phyloP scores from a whole-genome alignment of 2,888 invertebrate genomes.

The Oxytorus armatus region DNA sequence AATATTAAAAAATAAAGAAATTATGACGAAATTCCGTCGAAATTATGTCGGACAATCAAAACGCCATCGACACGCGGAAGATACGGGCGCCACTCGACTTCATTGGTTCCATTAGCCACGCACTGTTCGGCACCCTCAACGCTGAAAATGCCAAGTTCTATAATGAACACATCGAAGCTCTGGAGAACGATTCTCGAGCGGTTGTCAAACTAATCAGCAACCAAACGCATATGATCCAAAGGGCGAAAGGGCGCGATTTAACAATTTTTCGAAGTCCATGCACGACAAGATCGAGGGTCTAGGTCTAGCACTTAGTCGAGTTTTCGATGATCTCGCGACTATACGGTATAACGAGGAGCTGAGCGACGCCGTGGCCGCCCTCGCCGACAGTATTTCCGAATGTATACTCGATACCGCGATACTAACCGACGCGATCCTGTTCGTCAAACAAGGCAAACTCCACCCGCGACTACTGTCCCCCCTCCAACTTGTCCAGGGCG shows the following conservation, averaged over 20 bases:
- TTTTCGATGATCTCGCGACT: too few species aligned
- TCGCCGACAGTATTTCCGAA: not conserved
- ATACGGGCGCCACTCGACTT: slow-evolving; percentile 24
- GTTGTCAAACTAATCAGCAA: slow-evolving; percentile 3
- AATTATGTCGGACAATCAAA: too few species aligned
- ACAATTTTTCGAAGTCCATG: not conserved
- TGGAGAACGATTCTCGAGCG: slow-evolving; percentile 17
- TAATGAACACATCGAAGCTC: slow-evolving; percentile 1
- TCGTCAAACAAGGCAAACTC: slow-evolving; percentile 17
- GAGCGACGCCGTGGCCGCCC: slow-evolving; percentile 5
- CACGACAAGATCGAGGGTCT: too few species aligned
- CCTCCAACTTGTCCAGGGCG: not conserved
- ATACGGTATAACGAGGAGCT: not conserved
- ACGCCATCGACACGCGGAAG: not conserved
- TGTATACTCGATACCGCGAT: slow-evolving; percentile 12
- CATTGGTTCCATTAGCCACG: slow-evolving; percentile 5
- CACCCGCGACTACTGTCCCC: not conserved
- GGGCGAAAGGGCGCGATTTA: not conserved
- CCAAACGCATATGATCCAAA: slow-evolving; percentile 24
- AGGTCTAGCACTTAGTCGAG: too few species aligned
- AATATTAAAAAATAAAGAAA: too few species aligned
- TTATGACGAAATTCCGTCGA: too few species aligned
- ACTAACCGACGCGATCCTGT: slow-evolving; percentile 10
- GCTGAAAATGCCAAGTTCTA: slow-evolving; percentile 13
- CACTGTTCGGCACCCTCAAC: slow-evolving; percentile 17